These are phyloP conservation scores for Neolamprologus kungweensis DNA, from an alignment of 2,113 vertebrate species.

Conservation along the genomic window DNA sequence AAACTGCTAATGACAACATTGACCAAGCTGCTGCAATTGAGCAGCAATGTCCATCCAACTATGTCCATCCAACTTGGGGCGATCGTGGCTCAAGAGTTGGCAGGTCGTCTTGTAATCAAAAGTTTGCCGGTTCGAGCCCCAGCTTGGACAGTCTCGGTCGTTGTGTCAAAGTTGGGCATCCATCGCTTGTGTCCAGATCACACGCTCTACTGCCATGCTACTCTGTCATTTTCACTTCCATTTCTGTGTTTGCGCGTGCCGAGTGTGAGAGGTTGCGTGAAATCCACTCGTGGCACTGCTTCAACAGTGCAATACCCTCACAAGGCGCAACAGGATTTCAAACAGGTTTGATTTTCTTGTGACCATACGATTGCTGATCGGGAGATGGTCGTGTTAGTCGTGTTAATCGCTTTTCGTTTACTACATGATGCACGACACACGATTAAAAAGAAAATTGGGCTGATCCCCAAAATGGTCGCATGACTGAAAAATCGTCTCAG, in stretches of 20 bases:
- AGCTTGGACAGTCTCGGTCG: rapidly evolving
- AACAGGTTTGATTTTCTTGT: background rate
- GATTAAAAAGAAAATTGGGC: rapidly evolving
- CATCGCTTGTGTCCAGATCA: background rate
- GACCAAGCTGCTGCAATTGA: background rate
- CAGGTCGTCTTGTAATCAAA: rapidly evolving
- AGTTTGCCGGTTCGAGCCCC: rapidly evolving
- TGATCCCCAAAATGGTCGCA: background rate
- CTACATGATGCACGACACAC: background rate
- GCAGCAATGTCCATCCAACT: background rate
- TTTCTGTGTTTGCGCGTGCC: rapidly evolving
- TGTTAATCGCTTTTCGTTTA: background rate
- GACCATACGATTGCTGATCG: slow-evolving; percentile 27
- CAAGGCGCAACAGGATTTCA: background rate
- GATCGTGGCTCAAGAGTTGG: background rate
- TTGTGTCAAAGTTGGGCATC: background rate
- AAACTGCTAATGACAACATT: background rate
- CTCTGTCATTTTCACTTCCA: background rate
- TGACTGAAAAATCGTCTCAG: background rate
- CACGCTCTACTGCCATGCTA: background rate
- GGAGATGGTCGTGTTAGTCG: background rate
- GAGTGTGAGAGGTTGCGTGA: background rate
- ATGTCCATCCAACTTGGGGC: background rate
- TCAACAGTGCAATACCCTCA: background rate
- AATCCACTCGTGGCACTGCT: background rate